Evolutionary conservation across 2,888 invertebrate genomes (phyloP).

Genomic region (Lymantria dispar): DNA sequence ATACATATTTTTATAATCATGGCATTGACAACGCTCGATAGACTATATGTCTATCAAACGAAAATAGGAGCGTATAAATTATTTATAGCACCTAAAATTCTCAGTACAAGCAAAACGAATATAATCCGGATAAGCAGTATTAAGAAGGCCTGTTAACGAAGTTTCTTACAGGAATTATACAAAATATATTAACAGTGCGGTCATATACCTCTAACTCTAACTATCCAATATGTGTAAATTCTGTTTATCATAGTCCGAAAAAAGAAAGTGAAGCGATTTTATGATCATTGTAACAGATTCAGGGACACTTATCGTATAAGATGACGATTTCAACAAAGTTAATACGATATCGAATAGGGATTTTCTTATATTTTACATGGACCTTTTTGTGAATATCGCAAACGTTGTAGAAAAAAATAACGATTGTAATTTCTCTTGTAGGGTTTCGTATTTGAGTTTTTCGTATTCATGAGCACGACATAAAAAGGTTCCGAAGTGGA

Average conservation of each 20-base stretch:
- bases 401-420: conserved; percentile 17
- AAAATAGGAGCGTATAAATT: no score
- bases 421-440: conserved; percentile 14
- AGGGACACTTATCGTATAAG: conserved; percentile 4
- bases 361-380: conserved; percentile 8
- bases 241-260: not conserved
- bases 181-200: not conserved
- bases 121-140: not conserved
- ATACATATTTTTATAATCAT: no score
- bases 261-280: conserved; percentile 3
- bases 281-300: conserved; percentile 6
- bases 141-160: not conserved
- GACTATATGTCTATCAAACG: no score
- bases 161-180: not conserved
- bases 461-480: conserved; percentile 10
- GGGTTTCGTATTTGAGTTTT: conserved; percentile 13
- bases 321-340: conserved; percentile 8
- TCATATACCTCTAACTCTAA: not conserved
- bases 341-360: conserved; percentile 7
- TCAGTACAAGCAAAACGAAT: not conserved
- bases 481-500: conserved; percentile 8
- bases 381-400: conserved; percentile 11
- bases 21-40: no score
- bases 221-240: not conserved
- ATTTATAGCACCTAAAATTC: not conserved